Evolutionary conservation across 2,888 invertebrate genomes (phyloP), one percentile per base, ranked within the genome.

Genomic region (Entomobrya proxima): DNA sequence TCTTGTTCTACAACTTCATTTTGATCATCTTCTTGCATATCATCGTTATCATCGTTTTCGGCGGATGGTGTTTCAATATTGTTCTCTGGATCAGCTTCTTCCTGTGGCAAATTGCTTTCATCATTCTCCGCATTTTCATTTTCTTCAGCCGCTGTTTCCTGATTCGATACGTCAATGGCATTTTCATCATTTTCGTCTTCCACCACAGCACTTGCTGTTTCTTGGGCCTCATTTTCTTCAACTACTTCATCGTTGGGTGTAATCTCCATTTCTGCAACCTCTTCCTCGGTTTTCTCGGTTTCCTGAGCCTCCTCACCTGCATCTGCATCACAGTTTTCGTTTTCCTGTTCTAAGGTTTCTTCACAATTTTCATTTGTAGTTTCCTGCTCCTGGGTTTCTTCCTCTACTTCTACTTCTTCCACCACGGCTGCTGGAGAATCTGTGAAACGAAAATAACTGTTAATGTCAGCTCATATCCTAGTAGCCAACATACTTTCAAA

Each of bases 171-270:
- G n/a, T n/a, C n/a, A n/a, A n/a, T n/a, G n/a, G n/a, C n/a, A n/a
- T n/a, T n/a, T n/a, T n/a, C n/a, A n/a, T 21, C 21, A 21, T 52
- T 15, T 35, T 79, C 78, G 47, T 83, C 32, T 32, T 61, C 64
- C 24, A 21, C 50, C 6, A 24, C 75, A 37, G 55, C 82, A 13
- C 32, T 27, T 5, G 21, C 75, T 9, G 61, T 35, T 1, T 5
- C 55, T 2, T 9, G 13, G 24, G 18, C 44, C 13, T 40, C 69
- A n/a, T 9, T 18, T 58, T 37, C 37, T 9, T 30, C 58, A 9
- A 32, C 76, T 37, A 21, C 27, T 24, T 75, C 74, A 13, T 13
- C 35, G 3, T 11, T 24, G 64, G 15, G n/a, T 15, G 47, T 2
- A 4, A 9, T 7, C 30, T 58, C 15, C 24, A 7, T 13, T 3